Base-by-base conservation (phyloP, 2,888 invertebrate species). In the Leptarthrus brevirostris region DNA sequence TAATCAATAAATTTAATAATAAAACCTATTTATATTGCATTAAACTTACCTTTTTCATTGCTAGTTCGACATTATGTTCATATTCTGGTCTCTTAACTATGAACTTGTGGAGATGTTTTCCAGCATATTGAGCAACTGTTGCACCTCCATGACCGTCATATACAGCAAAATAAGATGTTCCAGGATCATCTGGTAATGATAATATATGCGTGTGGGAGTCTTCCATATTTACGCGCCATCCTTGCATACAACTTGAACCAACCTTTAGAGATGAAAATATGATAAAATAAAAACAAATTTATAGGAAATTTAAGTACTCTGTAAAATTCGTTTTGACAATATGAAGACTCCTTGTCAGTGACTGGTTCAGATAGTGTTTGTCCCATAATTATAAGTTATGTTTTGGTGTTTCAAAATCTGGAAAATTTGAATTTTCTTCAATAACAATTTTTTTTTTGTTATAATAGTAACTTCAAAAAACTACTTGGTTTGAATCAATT, bases 141-240 rank as follows among this genome's bases (percentile, higher is more conserved):
- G 93, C 90, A 75, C 97, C 96, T 90, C 86, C 80, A 83, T 88
- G 84, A 1, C 85, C 85, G 78, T 85, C 98, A 83, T 96, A 99
- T 0, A 99, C 98, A 4, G 94, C 98, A 86, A 98, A 98, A 86
- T 95, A 99, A 2, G 97, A 91, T 34, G 96, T 92, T 20, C 91
- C 92, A 26, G 96, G 95, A 84, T 99, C 98, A 81, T 96, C 96
- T 1, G 96, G 95, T 77, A 96, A 84, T 0, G 96, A 93, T 14
- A 99, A 86, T 79, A 99, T 93, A 81, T 98, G 97, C 61, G 97
- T 97, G 84, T 99, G 99, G 0, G 97, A 95, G 86, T 99, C 99
- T 87, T 99, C 99, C 99, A 99, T 99, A 78, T 95, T 95, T 74
- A 97, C 92, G 77, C 99, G 87, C 99, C 99, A 99, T 84, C 99